Evolutionary conservation across 2,797 vertebrate genomes (phyloP).

Genomic region (Chromis chromis): DNA sequence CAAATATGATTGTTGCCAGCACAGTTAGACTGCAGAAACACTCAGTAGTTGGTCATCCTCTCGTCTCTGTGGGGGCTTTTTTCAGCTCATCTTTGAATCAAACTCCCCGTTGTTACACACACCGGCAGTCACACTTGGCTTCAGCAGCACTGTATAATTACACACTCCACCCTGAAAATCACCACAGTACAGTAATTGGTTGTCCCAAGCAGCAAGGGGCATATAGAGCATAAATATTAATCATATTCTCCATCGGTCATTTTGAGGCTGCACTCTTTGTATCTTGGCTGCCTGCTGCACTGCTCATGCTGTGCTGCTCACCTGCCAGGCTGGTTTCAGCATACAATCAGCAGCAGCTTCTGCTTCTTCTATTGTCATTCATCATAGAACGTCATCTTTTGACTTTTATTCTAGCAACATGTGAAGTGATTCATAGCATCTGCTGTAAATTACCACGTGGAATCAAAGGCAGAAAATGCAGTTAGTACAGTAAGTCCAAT

Average conservation of each 20-base stretch:
- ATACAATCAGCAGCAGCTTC: neutral
- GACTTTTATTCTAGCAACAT: neutral
- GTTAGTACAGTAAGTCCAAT: too few relatives aligned
- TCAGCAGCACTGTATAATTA: neutral
- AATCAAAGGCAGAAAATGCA: neutral
- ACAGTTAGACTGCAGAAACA: neutral
- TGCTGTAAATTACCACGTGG: neutral
- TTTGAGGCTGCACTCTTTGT: neutral
- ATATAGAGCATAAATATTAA: neutral
- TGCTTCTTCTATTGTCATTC: constrained; percentile 9
- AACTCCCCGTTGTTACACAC: neutral
- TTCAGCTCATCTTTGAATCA: neutral
- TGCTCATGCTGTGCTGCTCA: neutral
- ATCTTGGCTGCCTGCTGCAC: neutral
- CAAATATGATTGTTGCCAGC: neutral
- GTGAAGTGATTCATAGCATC: neutral
- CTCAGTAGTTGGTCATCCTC: neutral
- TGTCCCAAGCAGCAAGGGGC: neutral
- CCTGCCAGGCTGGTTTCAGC: neutral
- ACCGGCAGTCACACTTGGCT: neutral
- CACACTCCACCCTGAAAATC: neutral
- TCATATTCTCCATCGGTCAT: neutral
- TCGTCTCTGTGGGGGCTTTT: neutral
- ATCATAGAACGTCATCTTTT: constrained; percentile 7
- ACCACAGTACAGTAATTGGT: neutral